Percentiles rank a stretch among this genome's conserved stretches.
phyloP scores from a whole-genome alignment of 2,797 vertebrate species.

The Pseudochirops cupreus region DNA sequence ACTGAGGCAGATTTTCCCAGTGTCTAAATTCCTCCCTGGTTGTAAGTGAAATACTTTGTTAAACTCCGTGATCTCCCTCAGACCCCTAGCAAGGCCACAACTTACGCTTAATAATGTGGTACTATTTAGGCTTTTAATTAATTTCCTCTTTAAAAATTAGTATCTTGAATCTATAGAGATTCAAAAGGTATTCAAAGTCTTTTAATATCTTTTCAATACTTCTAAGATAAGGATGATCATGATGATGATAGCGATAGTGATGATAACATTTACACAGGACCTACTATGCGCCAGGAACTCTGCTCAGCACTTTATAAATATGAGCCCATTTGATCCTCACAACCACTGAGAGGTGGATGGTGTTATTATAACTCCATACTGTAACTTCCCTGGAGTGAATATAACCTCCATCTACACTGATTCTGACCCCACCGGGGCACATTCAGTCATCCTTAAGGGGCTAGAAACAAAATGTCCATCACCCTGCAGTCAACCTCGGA shows the following conservation, averaged over 20 bases:
- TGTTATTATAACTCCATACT: not conserved
- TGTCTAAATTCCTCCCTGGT: not conserved
- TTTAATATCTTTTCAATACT: not conserved
- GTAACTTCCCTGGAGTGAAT: not conserved
- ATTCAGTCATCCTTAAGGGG: not conserved
- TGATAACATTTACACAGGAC: not conserved
- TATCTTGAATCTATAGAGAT: not conserved
- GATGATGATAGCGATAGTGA: not conserved
- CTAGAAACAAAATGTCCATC: not conserved
- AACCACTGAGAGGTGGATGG: not conserved
- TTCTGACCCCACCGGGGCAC: not conserved
- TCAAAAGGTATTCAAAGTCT: not conserved
- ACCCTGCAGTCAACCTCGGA: not conserved
- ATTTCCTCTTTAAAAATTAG: not conserved
- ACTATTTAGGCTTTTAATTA: not conserved
- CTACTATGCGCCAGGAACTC: not conserved
- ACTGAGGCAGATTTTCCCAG: not conserved
- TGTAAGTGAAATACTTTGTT: not conserved
- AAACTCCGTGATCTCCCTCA: accelerated
- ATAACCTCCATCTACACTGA: not conserved
- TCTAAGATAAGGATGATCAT: not conserved
- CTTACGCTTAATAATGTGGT: not conserved
- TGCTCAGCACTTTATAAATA: not conserved
- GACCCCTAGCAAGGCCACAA: not conserved
- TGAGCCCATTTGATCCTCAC: not conserved